Evolutionary conservation across 2,113 vertebrate species (phyloP).

Genomic region (Gila orcuttii): DNA sequence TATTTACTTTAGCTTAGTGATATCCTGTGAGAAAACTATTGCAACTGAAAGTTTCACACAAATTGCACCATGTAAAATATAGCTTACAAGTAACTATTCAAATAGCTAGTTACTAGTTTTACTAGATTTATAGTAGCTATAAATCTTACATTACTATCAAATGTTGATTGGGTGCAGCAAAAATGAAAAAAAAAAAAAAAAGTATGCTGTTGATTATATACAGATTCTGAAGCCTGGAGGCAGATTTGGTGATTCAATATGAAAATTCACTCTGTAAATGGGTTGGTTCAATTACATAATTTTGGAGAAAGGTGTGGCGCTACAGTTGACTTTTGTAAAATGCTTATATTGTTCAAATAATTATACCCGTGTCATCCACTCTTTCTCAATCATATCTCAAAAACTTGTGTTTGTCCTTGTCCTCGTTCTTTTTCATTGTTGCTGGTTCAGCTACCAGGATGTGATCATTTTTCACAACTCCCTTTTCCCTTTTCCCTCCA

Average conservation of each 20-base stretch:
- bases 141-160: not conserved
- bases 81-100: not conserved
- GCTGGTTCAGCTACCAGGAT: constrained; percentile 13
- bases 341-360: not conserved
- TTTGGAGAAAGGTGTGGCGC: not conserved
- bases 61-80: not conserved
- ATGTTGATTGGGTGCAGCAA: not conserved
- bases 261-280: not conserved
- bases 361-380: not conserved
- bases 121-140: not conserved
- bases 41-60: not conserved
- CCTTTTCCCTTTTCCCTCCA: not conserved
- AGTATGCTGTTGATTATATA: not conserved
- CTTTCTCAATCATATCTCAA: constrained; percentile 7
- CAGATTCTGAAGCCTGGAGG: constrained; percentile 11
- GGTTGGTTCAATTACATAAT: not conserved
- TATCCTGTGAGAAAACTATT: not conserved
- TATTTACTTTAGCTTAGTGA: not conserved
- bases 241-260: not conserved
- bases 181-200: not conserved
- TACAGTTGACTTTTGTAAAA: not conserved
- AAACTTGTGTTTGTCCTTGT: constrained; percentile 15
- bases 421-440: not conserved
- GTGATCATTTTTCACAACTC: not conserved
- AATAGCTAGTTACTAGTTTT: no score